Evolutionary conservation across 1,140 invertebrate genomes (phyloP), one percentile per base, ranked within the genome.

Genomic region (Oscheius sp.): DNA sequence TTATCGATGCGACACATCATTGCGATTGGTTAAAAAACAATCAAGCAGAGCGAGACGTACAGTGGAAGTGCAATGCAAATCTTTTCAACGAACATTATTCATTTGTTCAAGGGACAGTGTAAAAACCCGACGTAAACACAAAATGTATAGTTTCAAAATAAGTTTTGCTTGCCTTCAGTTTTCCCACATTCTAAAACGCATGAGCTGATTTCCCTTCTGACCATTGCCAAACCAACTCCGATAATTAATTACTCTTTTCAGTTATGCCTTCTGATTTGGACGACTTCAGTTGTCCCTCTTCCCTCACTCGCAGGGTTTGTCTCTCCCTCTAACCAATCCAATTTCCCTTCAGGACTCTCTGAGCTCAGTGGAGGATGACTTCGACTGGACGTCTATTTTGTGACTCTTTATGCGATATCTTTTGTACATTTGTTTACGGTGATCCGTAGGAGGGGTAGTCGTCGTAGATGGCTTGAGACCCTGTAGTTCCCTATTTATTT

Each of bases 321-420:
- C 23, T 58, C 26, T 10, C 26, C 52, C 15, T 58, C 52, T n/a
- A 58, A n/a, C 7, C 26, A n/a, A 23, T 15, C 26, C 23, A n/a
- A n/a, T 13, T 28, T 28, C 26, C 23, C 23, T n/a, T 10, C 26
- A 10, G 15, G 15, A 58, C 26, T 23, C 52, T 58, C 15, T 58
- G 15, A 7, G 26, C 59, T 13, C 4, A 26, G 63, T 38, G 18
- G 63, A 65, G 23, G 63, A 65, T 31, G 63, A 65, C 3, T 65
- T 65, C 23, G 63, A 65, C 29, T 65, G 63, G 63, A 13, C 28
- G 3, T 10, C 28, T 32, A 65, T 65, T 31, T 13, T 65, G 13
- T 36, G 45, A n/a, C 20, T 4, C 20, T 7, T n/a, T 10, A 26
- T 55, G 23, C 23, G 7, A 10, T 55, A 26, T 29, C 29, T 38